Evolutionary conservation across 1,140 invertebrate genomes (phyloP).

Genomic region (Druon quercuslanigerum): DNA sequence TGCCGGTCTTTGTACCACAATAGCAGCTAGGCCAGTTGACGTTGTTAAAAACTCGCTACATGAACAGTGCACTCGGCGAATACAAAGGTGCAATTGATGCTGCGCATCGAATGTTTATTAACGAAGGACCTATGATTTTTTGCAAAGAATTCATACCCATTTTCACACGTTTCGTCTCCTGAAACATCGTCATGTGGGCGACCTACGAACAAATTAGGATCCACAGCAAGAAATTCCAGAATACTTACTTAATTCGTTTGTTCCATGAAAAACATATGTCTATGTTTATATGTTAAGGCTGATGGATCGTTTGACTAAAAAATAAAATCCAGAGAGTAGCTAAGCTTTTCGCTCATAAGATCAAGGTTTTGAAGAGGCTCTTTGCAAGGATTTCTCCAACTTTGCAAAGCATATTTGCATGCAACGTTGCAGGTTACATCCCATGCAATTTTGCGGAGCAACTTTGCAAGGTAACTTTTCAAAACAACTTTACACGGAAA

Average conservation of each 20-base stretch:
- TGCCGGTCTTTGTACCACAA: conserved; percentile 81
- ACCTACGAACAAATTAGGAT: conserved; percentile 84
- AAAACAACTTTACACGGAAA: no score
- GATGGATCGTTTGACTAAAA: neutral
- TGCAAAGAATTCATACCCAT: conserved; percentile 82
- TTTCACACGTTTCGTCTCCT: conserved; percentile 81
- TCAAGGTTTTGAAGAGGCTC: no score
- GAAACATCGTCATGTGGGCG: conserved; percentile 85
- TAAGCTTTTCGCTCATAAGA: no score
- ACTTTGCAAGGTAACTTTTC: no score
- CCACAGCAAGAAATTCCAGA: conserved; percentile 49
- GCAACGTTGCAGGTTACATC: no score
- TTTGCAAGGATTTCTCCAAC: no score
- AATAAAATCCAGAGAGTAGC: neutral
- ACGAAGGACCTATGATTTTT: conserved; percentile 80
- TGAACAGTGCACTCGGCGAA: conserved; percentile 80
- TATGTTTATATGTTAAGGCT: neutral
- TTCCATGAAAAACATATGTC: no score
- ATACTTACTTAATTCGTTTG: conserved; percentile 32
- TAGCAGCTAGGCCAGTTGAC: conserved; percentile 82
- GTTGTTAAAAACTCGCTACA: conserved; percentile 84
- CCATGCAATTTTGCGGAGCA: no score
- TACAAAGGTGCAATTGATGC: conserved; percentile 82
- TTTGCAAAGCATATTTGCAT: no score
- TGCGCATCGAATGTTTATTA: conserved; percentile 77